Base-by-base conservation (phyloP, 2,113 vertebrate genomes). In the Corythornis vintsioides region DNA sequence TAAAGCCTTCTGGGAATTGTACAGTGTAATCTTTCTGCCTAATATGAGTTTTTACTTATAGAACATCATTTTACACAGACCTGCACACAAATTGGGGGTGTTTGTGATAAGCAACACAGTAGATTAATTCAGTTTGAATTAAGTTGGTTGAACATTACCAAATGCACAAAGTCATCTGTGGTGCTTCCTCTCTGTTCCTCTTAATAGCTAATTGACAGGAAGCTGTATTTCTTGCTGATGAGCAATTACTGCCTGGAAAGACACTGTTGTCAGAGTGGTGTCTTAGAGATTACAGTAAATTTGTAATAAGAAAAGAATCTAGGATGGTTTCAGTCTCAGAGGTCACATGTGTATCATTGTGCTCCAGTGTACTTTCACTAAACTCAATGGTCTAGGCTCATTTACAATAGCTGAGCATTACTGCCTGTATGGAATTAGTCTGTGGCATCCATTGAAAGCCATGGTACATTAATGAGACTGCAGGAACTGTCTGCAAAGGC, bases 121-220 rank as follows among this genome's bases (percentile, higher is more conserved):
- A 86, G 42, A 56, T 64, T 13, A n/a, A 53, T 13, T 0, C 1
- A n/a, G 6, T 63, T 13, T 85, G 26, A 80, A 56, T 22, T 59
- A 55, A 85, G 53, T 33, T 29, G 31, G 11, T 5, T 73, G 10
- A 40, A 35, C 2, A 35, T 28, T 47, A 80, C 9, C 7, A 82
- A 76, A 59, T 21, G 11, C 29, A 45, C 19, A 11, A 60, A 45
- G 50, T 61, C 24, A 11, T 24, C 25, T 0, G 0, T 40, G 45
- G 35, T 5, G 5, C 42, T 88, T 80, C 35, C 26, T 79, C 60
- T 64, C 57, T 64, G 8, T 35, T 77, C 16, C 24, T 24, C 35
- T 75, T 80, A 29, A 71, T 88, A 90, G 31, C 40, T 52, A 78
- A 60, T 40, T 35, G 40, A 28, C 5, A 2, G 52, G 53, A 90